A percentile compares a stretch with the other conserved stretches of the same genome.
These are phyloP conservation scores for Acanthacorydalis orientalis DNA, from an alignment of 2,888 invertebrate species.

Conservation along the genomic window DNA sequence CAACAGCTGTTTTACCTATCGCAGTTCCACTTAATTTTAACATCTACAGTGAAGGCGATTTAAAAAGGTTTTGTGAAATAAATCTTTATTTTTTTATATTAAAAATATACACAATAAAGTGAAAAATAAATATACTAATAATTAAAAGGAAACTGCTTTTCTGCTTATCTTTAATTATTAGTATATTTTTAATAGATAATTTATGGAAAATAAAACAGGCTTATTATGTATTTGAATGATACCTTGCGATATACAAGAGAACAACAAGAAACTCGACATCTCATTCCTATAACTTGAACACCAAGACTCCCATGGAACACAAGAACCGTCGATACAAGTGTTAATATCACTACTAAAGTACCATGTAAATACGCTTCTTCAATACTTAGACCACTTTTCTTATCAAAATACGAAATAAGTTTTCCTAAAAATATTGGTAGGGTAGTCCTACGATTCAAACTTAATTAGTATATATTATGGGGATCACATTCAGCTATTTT, in stretches of 20 bases:
- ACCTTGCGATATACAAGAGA: constrained; percentile 78
- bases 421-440: constrained; percentile 42
- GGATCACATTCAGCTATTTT: too few relatives aligned
- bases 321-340: constrained; percentile 1
- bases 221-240: constrained; percentile 12
- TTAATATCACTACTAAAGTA: not conserved
- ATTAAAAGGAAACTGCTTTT: too few relatives aligned
- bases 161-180: too few relatives aligned
- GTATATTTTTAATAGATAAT: too few relatives aligned
- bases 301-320: not conserved
- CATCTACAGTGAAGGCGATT: constrained; percentile 24
- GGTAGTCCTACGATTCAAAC: constrained; percentile 31
- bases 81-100: not conserved
- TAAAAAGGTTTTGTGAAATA: not conserved
- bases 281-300: constrained; percentile 38
- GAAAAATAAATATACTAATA: too few relatives aligned
- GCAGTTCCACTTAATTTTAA: constrained; percentile 48
- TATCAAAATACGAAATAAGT: constrained; percentile 45
- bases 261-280: constrained; percentile 64
- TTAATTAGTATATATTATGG: too few relatives aligned
- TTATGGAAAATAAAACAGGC: too few relatives aligned
- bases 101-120: not conserved
- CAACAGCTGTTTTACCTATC: constrained; percentile 64
- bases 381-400: constrained; percentile 28
- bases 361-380: constrained; percentile 11